phyloP scores from a whole-genome alignment of 2,797 vertebrate genomes.

The Poeciliopsis presidionis region DNA sequence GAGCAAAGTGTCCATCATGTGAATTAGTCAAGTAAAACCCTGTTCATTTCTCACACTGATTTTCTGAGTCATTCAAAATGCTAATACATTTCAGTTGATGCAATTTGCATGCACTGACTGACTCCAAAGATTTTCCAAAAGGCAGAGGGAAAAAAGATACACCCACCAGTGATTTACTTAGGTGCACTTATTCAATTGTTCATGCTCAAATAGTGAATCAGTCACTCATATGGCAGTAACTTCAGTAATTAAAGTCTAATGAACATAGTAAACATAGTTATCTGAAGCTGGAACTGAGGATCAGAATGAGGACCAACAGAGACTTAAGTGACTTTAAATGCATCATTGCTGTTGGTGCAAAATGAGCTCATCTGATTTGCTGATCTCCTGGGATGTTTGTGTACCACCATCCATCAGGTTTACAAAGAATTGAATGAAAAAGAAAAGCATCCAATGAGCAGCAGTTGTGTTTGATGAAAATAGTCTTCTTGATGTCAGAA shows the following conservation, averaged over 20 bases:
- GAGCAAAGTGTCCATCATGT: slow-evolving; percentile 57
- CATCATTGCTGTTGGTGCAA: neutral
- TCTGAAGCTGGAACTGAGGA: neutral
- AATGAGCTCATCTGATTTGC: neutral
- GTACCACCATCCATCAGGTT: neutral
- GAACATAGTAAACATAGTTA: neutral
- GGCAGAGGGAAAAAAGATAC: neutral
- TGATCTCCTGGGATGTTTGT: neutral
- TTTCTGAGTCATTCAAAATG: slow-evolving; percentile 47
- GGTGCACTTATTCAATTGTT: neutral
- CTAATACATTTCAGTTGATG: slow-evolving; percentile 53
- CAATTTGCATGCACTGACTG: slow-evolving; percentile 42
- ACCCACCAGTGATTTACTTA: neutral
- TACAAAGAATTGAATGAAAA: neutral
- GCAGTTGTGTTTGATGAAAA: neutral
- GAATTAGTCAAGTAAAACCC: slow-evolving; percentile 38
- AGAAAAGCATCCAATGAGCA: neutral
- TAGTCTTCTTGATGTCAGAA: neutral
- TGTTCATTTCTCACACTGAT: slow-evolving; percentile 57
- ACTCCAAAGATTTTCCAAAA: slow-evolving; percentile 26
- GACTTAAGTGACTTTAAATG: neutral
- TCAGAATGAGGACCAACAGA: neutral
- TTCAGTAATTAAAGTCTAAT: neutral
- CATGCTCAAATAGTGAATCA: neutral
- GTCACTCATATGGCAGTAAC: neutral